These are phyloP conservation scores for Gadus macrocephalus DNA, from an alignment of 2,113 vertebrate genomes.

Conservation along the genomic window DNA sequence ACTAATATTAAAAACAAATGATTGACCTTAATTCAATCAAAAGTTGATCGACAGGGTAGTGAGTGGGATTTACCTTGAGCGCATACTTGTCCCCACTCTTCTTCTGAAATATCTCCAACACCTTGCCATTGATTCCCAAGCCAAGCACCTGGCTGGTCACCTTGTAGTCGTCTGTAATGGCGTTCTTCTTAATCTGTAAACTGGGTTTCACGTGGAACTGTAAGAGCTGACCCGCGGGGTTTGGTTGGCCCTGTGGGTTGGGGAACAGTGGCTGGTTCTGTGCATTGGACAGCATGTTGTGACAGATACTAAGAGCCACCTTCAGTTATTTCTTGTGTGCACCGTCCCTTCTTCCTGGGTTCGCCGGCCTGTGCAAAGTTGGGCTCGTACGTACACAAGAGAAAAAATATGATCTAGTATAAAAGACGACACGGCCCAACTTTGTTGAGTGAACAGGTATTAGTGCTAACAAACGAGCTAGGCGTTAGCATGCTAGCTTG, in stretches of 20 bases:
- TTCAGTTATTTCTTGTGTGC: conserved; percentile 20
- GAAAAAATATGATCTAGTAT: too few relatives aligned
- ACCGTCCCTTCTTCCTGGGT: conserved; percentile 39
- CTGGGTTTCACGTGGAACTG: conserved; percentile 74
- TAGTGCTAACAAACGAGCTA: neutral
- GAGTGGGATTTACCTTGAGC: conserved; percentile 77
- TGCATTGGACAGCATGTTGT: conserved; percentile 78
- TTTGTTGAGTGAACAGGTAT: conserved; percentile 16
- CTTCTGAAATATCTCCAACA: conserved; percentile 88
- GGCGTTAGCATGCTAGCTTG: conserved; percentile 55
- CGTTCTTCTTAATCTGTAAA: conserved; percentile 87
- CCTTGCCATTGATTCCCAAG: conserved; percentile 93
- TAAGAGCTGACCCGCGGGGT: conserved; percentile 62
- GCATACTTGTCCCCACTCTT: conserved; percentile 87
- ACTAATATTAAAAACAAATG: too few relatives aligned
- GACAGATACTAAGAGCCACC: conserved; percentile 27
- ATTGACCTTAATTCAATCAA: too few relatives aligned
- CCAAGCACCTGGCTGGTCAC: conserved; percentile 92
- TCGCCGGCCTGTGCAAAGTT: conserved; percentile 29
- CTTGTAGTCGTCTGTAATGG: conserved; percentile 94
- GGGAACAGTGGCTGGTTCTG: conserved; percentile 32
- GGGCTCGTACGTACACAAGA: neutral
- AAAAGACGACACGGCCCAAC: neutral
- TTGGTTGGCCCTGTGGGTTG: conserved; percentile 65
- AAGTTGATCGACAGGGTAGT: too few relatives aligned